These are phyloP conservation scores for Microtus ochrogaster DNA, from an alignment of 2,113 vertebrate genomes.

Conservation along the genomic window DNA sequence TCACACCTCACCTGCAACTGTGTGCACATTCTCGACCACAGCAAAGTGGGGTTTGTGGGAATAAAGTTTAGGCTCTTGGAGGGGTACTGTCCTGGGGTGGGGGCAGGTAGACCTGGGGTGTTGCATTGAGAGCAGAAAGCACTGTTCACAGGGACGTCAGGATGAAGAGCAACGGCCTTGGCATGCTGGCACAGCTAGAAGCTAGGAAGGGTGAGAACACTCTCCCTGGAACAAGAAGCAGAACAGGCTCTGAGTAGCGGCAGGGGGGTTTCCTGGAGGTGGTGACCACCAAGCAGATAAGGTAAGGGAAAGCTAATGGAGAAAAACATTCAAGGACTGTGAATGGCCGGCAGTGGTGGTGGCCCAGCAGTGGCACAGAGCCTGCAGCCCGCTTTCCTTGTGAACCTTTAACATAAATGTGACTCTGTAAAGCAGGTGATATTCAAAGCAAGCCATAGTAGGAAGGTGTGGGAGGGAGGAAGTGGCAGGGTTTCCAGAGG, in stretches of 20 bases:
- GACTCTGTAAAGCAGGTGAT: accelerated
- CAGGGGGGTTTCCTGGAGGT: background rate
- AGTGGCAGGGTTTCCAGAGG: accelerated
- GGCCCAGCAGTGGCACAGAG: background rate
- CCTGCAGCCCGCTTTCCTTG: accelerated
- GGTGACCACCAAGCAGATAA: background rate
- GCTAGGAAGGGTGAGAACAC: background rate
- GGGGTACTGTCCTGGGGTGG: background rate
- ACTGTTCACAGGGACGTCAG: background rate
- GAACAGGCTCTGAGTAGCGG: accelerated
- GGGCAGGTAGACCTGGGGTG: background rate
- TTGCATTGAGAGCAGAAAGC: background rate
- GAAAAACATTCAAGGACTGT: background rate
- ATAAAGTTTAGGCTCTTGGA: background rate
- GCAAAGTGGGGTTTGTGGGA: background rate
- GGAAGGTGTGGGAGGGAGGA: background rate
- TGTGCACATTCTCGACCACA: background rate
- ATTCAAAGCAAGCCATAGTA: background rate
- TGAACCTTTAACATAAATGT: accelerated
- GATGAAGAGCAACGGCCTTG: background rate
- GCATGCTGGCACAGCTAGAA: background rate
- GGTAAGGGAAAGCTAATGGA: background rate
- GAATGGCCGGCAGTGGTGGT: background rate
- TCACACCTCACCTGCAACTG: background rate
- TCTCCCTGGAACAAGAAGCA: background rate